Conservation (phyloP, 2,888 invertebrate species). For the Drosophila mulleri region DNA sequence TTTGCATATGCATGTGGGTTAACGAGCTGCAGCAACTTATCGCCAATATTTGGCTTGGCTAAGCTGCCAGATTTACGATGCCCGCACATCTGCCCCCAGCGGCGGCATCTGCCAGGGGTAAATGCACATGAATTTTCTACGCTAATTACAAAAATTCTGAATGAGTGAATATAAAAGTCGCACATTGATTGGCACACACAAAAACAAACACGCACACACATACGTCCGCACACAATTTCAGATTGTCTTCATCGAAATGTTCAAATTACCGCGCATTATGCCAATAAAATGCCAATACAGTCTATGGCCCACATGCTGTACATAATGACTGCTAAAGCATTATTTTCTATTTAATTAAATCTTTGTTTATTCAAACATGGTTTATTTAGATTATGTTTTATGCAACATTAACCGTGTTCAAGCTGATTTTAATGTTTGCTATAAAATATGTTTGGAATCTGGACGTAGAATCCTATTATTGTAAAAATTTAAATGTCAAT, state of each 20-base stretch:
- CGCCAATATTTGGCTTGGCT: conserved; percentile 58
- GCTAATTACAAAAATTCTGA: conserved; percentile 73
- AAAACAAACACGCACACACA: conserved; percentile 25
- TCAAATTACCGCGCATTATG: conserved; percentile 42
- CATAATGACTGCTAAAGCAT: conserved; percentile 47
- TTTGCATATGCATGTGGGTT: conserved; percentile 37
- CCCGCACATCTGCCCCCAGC: conserved; percentile 31
- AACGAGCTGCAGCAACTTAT: conserved; percentile 73
- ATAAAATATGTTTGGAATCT: background rate
- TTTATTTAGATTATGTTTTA: background rate
- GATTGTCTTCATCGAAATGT: conserved; percentile 64
- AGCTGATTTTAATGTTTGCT: background rate
- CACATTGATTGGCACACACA: conserved; percentile 76
- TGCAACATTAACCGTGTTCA: background rate
- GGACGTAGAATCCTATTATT: background rate
- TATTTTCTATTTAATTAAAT: conserved; percentile 39
- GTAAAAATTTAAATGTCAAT: background rate
- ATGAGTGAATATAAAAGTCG: conserved; percentile 80
- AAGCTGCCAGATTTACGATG: conserved; percentile 61
- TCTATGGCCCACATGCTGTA: conserved; percentile 27
- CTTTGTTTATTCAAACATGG: conserved; percentile 36
- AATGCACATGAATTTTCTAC: conserved; percentile 60
- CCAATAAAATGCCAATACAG: conserved; percentile 60
- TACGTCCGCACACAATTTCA: conserved; percentile 38
- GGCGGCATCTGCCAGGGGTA: conserved; percentile 48